Conservation (phyloP, 2,888 invertebrate genomes). For the Habrosyne pyritoides region DNA sequence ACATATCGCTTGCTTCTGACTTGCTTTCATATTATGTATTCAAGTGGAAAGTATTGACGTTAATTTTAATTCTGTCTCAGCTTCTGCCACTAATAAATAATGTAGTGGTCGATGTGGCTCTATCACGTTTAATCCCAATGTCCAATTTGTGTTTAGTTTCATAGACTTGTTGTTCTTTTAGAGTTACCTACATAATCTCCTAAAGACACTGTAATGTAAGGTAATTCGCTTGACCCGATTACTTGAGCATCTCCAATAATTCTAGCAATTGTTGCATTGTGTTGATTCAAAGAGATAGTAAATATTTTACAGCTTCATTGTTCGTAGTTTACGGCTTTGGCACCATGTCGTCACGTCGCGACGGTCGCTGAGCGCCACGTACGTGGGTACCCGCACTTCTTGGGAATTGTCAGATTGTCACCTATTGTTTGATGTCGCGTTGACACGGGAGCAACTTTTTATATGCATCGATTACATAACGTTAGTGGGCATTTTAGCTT, state of each 20-base stretch:
- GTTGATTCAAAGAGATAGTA: slow-evolving; percentile 31
- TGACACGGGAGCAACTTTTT: slow-evolving; percentile 5
- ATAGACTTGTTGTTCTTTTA: too few species aligned
- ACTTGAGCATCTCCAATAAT: not conserved
- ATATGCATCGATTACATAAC: not conserved
- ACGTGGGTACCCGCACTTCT: slow-evolving; percentile 9
- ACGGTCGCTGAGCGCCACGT: slow-evolving; percentile 14
- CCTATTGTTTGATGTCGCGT: slow-evolving; percentile 3
- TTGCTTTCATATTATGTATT: not conserved
- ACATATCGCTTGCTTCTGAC: not conserved
- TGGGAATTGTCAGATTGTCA: slow-evolving; percentile 10
- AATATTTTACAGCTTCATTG: slow-evolving; percentile 47
- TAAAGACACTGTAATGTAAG: too few species aligned
- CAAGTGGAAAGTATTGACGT: not conserved
- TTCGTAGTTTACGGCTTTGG: slow-evolving; percentile 20
- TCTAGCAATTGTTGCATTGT: not conserved
- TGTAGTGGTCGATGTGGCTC: too few species aligned
- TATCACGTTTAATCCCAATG: not conserved
- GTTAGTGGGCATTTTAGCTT: not conserved
- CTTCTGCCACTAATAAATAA: too few species aligned
- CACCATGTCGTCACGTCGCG: slow-evolving; percentile 11
- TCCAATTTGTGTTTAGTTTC: not conserved
- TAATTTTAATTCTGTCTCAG: not conserved
- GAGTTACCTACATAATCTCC: not conserved
- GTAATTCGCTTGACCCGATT: not conserved